A percentile compares a stretch with the other conserved stretches of the same genome.
These are phyloP conservation scores for Machaerirhynchus nigripectus DNA, from an alignment of 2,113 vertebrate genomes.

Conservation along the genomic window DNA sequence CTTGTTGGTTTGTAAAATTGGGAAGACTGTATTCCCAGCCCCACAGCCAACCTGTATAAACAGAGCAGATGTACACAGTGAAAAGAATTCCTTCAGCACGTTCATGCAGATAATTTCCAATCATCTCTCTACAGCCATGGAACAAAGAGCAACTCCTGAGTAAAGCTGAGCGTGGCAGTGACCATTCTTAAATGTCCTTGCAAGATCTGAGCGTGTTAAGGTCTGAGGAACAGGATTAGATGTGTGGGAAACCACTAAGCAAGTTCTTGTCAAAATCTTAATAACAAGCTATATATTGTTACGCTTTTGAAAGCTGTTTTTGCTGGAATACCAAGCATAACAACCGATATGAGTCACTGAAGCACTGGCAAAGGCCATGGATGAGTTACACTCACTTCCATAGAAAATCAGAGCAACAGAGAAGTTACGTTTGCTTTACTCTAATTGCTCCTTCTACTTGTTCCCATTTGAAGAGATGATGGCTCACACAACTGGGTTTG, in stretches of 20 bases:
- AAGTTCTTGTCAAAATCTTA: not conserved
- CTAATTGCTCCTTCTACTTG: not conserved
- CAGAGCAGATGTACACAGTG: not conserved
- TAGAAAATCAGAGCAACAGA: not conserved
- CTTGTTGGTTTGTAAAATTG: constrained; percentile 97
- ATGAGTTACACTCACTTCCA: not conserved
- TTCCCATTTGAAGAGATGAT: not conserved
- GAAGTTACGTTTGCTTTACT: not conserved
- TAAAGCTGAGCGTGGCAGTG: not conserved
- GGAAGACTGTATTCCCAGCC: constrained; percentile 96
- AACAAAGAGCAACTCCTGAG: not conserved
- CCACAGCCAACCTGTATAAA: constrained; percentile 92
- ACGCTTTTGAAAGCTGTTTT: not conserved
- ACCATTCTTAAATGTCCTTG: not conserved
- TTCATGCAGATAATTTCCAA: not conserved
- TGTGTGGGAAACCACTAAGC: not conserved
- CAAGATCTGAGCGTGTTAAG: not conserved
- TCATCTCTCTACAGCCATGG: not conserved
- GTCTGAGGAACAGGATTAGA: not conserved
- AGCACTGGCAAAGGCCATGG: not conserved
- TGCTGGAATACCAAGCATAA: constrained; percentile 7
- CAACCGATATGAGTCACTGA: not conserved
- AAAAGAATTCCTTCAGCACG: not conserved
- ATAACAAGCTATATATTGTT: not conserved
- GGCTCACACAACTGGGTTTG: not conserved